Base-by-base conservation (phyloP, 2,888 invertebrate genomes). In the Cryptus viduatorius region DNA sequence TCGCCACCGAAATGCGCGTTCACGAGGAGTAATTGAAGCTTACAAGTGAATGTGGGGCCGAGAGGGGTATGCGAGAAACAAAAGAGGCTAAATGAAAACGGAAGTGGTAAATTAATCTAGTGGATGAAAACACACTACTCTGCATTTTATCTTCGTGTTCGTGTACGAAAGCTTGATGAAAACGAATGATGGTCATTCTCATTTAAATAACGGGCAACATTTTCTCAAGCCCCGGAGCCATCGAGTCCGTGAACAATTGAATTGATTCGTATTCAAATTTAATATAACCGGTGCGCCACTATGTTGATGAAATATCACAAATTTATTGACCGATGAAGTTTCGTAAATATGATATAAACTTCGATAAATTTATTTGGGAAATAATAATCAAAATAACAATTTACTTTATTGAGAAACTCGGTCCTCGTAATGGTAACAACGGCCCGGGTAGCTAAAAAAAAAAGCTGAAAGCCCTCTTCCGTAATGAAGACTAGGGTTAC, bases 21-120 rank as follows among this genome's bases (percentile, higher is more conserved):
- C 68, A 50, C 78, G 68, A 82, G 78, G 42, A 67, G 72, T 78
- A 78, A 82, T 82, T 82, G 82, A 64, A 78, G 68, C 71, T 82
- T 65, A 61, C 50, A 50, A 12, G 50, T 37, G 50, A 59, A 61
- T 12, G 53, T 4, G 31, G 46, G 10, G 44, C 42, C 48, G 46
- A 37, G 37, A 37, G 67, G 10, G 29, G 67, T 10, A 7, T 14
- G 50, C 46, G 59, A 37, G 59, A 78, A 76, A 76, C 82, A 69
- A 72, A 61, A 73, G 73, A 68, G 50, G 44, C 61, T n/a, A 53
- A 78, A 78, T 68, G 59, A 78, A 82, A 73, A 37, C 12, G 50
- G 48, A 56, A 78, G 46, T 64, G 48, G 73, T 50, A 12, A 75
- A 81, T 68, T 24, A 61, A 68, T 61, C 48, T 42, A 19, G 65